Evolutionary conservation across 2,113 vertebrate genomes (phyloP).

Genomic region (Phasianus colchicus): DNA sequence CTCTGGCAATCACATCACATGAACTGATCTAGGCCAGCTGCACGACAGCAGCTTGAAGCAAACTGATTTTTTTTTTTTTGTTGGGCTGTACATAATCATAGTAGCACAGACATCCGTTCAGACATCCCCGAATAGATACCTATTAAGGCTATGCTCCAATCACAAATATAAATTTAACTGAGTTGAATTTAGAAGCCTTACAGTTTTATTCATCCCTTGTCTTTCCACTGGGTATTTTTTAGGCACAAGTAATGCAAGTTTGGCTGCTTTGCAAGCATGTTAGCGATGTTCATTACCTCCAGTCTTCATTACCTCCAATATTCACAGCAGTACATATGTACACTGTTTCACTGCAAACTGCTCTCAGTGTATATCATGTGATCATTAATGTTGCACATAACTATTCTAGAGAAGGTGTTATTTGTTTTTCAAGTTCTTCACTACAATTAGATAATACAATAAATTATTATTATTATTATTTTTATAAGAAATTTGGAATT

Average conservation of each 20-base stretch:
- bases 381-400: neutral
- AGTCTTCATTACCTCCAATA: neutral
- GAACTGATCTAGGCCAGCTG: neutral
- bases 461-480: neutral
- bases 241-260: neutral
- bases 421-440: neutral
- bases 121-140: neutral
- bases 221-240: neutral
- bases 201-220: neutral
- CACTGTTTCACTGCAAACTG: neutral
- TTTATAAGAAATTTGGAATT: neutral
- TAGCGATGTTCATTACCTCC: too few species aligned
- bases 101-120: neutral
- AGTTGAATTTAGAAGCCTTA: neutral
- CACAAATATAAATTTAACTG: neutral
- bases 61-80: neutral
- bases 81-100: neutral
- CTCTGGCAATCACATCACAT: neutral
- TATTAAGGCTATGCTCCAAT: neutral
- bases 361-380: neutral
- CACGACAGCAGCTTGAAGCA: neutral
- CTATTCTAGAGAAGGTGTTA: neutral
- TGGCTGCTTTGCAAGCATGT: neutral
- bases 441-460: neutral
- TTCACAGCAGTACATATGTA: neutral